Evolutionary conservation across 2,797 vertebrate genomes (phyloP).

Genomic region (Mastacembelus armatus): DNA sequence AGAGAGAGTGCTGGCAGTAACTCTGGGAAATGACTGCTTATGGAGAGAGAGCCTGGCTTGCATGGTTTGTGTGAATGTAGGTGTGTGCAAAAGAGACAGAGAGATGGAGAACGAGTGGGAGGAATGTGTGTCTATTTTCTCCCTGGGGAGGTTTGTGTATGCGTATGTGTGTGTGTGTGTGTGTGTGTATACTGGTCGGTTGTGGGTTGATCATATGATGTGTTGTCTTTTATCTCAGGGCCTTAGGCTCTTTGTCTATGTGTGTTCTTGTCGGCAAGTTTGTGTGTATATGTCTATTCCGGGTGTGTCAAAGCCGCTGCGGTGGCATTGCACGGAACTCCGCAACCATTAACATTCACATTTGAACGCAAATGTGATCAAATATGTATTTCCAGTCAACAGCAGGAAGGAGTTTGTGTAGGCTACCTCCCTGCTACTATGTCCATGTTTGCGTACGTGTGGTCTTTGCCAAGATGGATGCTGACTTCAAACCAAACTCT

Average conservation of each 20-base stretch:
- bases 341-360: conserved; percentile 44
- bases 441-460: conserved; percentile 61
- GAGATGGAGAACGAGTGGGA: conserved; percentile 53
- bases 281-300: conserved; percentile 56
- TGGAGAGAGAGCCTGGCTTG: conserved; percentile 59
- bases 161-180: conserved; percentile 10
- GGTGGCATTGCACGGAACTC: conserved; percentile 39
- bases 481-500: conserved; percentile 68
- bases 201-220: conserved; percentile 59
- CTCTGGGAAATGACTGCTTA: conserved; percentile 82
- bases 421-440: conserved; percentile 36
- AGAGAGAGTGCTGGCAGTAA: conserved; percentile 76
- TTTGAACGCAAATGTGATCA: conserved; percentile 54
- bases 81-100: conserved; percentile 54
- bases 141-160: conserved; percentile 36
- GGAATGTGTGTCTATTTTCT: conserved; percentile 71
- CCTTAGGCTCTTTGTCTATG: conserved; percentile 65
- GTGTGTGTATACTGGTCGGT: conserved; percentile 44
- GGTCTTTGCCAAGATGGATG: conserved; percentile 63
- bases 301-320: conserved; percentile 57
- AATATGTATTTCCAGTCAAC: conserved; percentile 58
- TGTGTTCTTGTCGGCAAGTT: conserved; percentile 63
- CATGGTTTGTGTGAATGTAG: conserved; percentile 56
- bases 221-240: conserved; percentile 67
- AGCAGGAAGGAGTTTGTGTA: conserved; percentile 36